A percentile compares a stretch with the other conserved stretches of the same genome.
phyloP scores from a whole-genome alignment of 2,113 vertebrate species.

The Illadopsis cleaveri region DNA sequence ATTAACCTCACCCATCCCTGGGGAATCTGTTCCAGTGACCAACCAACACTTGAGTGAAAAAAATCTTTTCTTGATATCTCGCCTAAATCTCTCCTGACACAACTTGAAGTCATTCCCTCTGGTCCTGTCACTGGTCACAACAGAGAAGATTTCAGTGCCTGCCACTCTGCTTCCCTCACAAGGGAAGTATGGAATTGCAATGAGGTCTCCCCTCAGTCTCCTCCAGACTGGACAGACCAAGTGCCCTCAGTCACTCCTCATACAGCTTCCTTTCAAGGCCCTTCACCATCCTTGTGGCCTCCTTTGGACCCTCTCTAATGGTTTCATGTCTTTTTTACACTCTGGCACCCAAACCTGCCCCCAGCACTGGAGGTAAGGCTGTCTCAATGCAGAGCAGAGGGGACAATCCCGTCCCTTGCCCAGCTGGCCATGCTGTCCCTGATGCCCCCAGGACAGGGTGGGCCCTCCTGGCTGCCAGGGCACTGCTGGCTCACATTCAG shows the following conservation, averaged over 20 bases:
- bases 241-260: neutral
- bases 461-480: neutral
- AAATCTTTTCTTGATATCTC: neutral
- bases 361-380: rapidly evolving
- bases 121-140: neutral
- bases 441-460: neutral
- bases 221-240: neutral
- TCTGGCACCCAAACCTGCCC: neutral
- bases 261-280: rapidly evolving
- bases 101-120: neutral
- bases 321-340: neutral
- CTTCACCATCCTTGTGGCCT: rapidly evolving
- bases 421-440: neutral
- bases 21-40: neutral
- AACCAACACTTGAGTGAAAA: rapidly evolving
- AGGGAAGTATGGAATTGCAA: neutral
- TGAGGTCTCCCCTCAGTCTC: neutral
- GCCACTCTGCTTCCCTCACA: too few species aligned
- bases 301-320: neutral
- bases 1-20: neutral
- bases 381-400: neutral
- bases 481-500: neutral
- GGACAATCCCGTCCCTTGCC: neutral
- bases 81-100: neutral
- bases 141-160: neutral